These are phyloP conservation scores for Chrysolina oricalcia DNA, from an alignment of 2,888 invertebrate species.

Conservation along the genomic window DNA sequence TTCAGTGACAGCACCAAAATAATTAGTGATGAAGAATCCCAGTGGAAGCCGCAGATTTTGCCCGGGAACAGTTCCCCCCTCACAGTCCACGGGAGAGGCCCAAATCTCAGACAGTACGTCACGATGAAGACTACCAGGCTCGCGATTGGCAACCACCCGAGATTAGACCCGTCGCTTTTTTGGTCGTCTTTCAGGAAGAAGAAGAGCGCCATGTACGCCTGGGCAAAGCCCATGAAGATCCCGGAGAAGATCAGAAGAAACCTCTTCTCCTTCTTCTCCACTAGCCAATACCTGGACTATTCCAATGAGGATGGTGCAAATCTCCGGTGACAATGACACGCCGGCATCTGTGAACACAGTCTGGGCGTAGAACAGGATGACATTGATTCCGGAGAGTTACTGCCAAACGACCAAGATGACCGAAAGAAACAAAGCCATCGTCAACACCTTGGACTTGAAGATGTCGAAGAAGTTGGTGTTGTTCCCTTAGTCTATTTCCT, in stretches of 20 bases:
- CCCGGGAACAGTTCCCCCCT: slow-evolving; percentile 90
- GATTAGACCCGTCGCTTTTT: slow-evolving; percentile 70
- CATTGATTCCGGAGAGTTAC: slow-evolving; percentile 87
- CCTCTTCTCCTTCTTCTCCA: slow-evolving; percentile 85
- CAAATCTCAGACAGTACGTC: slow-evolving; percentile 84
- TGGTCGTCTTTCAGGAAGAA: slow-evolving; percentile 76
- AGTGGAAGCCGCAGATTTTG: slow-evolving; percentile 84
- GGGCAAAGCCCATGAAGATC: slow-evolving; percentile 74
- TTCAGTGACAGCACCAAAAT: slow-evolving; percentile 76
- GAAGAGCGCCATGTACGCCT: slow-evolving; percentile 73
- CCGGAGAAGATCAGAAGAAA: slow-evolving; percentile 83
- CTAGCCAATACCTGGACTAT: slow-evolving; percentile 87
- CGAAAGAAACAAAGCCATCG: slow-evolving; percentile 83
- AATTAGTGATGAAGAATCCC: slow-evolving; percentile 85
- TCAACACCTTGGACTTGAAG: slow-evolving; percentile 78
- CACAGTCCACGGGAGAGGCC: slow-evolving; percentile 88
- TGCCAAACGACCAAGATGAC: slow-evolving; percentile 85
- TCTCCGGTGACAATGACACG: slow-evolving; percentile 72
- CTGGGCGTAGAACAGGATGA: slow-evolving; percentile 85
- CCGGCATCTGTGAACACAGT: slow-evolving; percentile 76
- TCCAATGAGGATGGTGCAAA: slow-evolving; percentile 87
- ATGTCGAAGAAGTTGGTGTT: slow-evolving; percentile 70
- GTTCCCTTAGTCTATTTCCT: slow-evolving; percentile 75
- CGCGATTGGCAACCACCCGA: slow-evolving; percentile 82
- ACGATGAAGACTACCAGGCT: slow-evolving; percentile 83